These are phyloP conservation scores for Scaptomyza parva DNA, from an alignment of 2,888 invertebrate genomes.

Conservation along the genomic window DNA sequence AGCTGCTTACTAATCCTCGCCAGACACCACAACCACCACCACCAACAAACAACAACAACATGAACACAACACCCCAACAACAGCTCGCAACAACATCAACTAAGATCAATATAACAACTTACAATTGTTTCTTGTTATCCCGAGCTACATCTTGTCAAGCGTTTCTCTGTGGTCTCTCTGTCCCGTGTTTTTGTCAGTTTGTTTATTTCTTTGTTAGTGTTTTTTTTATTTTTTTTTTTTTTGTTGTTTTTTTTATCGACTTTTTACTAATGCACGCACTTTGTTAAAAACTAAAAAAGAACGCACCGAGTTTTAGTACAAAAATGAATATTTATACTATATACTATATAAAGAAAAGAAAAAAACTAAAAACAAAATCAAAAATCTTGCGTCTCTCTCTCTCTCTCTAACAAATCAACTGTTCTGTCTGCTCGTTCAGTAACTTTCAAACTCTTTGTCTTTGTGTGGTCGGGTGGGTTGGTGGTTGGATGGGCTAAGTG, in stretches of 20 bases:
- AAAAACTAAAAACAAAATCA: too few species aligned
- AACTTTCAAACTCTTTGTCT: neutral
- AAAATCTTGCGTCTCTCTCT: slow-evolving; percentile 1
- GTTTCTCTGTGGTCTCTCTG: slow-evolving; percentile 3
- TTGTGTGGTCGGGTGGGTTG: neutral
- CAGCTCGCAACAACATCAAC: slow-evolving; percentile 5
- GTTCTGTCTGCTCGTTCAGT: slow-evolving; percentile 3
- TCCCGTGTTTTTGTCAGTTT: slow-evolving; percentile 1
- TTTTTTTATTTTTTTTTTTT: slow-evolving; percentile 5
- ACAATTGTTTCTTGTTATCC: slow-evolving; percentile 16
- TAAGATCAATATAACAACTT: neutral
- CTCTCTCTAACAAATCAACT: slow-evolving; percentile 11
- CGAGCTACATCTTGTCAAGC: slow-evolving; percentile 15
- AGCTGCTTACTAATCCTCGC: slow-evolving; percentile 18
- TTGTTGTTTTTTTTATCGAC: slow-evolving; percentile 22
- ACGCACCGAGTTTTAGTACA: slow-evolving; percentile 57
- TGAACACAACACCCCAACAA: slow-evolving; percentile 20
- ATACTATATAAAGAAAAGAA: slow-evolving; percentile 14
- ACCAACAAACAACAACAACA: slow-evolving; percentile 20
- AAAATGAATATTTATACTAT: slow-evolving; percentile 3
- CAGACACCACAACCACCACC: slow-evolving; percentile 20
- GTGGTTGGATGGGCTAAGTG: too few species aligned
- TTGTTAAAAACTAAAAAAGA: slow-evolving; percentile 18
- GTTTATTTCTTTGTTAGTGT: slow-evolving; percentile 20
- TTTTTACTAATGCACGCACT: slow-evolving; percentile 64